A percentile compares a stretch with the other conserved stretches of the same genome.
phyloP scores from a whole-genome alignment of 30 jellyfish, hydroid and myxozoan genomes.

The Pseudorhiza aurosa region DNA sequence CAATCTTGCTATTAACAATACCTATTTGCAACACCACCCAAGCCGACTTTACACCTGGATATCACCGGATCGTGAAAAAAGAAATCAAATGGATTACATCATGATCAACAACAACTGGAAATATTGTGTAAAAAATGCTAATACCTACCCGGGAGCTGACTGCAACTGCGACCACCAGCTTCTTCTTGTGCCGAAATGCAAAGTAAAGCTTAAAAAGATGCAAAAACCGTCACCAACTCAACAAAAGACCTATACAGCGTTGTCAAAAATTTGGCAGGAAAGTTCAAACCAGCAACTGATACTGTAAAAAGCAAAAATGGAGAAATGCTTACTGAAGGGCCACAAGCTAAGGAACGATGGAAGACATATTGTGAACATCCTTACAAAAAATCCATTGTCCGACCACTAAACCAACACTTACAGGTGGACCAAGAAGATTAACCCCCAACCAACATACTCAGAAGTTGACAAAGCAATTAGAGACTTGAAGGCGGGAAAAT shows the following conservation, averaged over 20 bases:
- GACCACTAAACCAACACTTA: background rate
- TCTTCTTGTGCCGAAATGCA: slow-evolving; percentile 34
- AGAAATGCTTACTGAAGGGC: slow-evolving; percentile 2
- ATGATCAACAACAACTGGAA: slow-evolving; percentile 13
- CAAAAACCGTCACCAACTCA: background rate
- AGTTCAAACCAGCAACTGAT: slow-evolving; percentile 1
- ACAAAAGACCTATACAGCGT: background rate
- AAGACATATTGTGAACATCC: background rate
- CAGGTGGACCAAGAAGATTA: background rate
- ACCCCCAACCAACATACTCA: background rate
- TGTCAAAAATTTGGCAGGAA: slow-evolving; percentile 8
- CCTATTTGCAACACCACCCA: background rate
- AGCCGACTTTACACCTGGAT: background rate
- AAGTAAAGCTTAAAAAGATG: background rate
- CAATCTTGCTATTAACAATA: background rate
- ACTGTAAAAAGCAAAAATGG: slow-evolving; percentile 5
- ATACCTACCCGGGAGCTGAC: slow-evolving; percentile 49
- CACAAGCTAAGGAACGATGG: slow-evolving; percentile 5
- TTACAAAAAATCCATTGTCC: background rate
- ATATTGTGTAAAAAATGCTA: slow-evolving; percentile 11
- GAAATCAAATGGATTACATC: slow-evolving; percentile 38
- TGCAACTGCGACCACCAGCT: slow-evolving; percentile 55
- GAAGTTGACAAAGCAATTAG: background rate
- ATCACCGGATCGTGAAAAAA: background rate
- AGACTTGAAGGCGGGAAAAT: slow-evolving; percentile 9